A percentile compares a stretch with the other conserved stretches of the same genome.
These are phyloP conservation scores for Notospermus geniculatus DNA, from an alignment of 1,140 invertebrate genomes.

Conservation along the genomic window DNA sequence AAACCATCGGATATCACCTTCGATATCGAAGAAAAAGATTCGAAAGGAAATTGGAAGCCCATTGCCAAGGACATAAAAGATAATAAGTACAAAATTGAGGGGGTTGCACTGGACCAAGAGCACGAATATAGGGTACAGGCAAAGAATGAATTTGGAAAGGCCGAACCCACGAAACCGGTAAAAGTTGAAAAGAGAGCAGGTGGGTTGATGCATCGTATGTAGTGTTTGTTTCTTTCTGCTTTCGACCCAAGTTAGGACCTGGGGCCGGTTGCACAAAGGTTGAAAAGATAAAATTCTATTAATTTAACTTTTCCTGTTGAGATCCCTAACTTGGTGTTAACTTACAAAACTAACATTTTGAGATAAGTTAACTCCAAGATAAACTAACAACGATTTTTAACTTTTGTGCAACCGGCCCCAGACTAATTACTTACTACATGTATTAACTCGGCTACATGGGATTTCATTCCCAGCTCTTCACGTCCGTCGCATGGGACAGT, in stretches of 20 bases:
- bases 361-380: too few species aligned
- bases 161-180: background rate
- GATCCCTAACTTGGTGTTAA: too few species aligned
- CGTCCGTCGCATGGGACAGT: too few species aligned
- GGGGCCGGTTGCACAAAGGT: too few species aligned
- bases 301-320: too few species aligned
- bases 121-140: constrained; percentile 4
- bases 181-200: constrained; percentile 1
- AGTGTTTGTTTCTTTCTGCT: background rate
- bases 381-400: too few species aligned
- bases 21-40: constrained; percentile 40
- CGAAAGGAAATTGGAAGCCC: constrained; percentile 37
- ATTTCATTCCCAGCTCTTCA: too few species aligned
- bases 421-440: too few species aligned
- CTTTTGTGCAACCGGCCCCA: too few species aligned
- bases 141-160: background rate
- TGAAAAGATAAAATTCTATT: too few species aligned
- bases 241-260: background rate
- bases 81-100: constrained; percentile 17
- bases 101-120: constrained; percentile 2
- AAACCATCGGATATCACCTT: constrained; percentile 30
- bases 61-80: constrained; percentile 38
- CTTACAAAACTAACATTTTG: too few species aligned
- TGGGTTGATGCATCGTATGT: background rate
- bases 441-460: too few species aligned